Evolutionary conservation across 2,888 invertebrate species (phyloP).

Genomic region (Dione juno): DNA sequence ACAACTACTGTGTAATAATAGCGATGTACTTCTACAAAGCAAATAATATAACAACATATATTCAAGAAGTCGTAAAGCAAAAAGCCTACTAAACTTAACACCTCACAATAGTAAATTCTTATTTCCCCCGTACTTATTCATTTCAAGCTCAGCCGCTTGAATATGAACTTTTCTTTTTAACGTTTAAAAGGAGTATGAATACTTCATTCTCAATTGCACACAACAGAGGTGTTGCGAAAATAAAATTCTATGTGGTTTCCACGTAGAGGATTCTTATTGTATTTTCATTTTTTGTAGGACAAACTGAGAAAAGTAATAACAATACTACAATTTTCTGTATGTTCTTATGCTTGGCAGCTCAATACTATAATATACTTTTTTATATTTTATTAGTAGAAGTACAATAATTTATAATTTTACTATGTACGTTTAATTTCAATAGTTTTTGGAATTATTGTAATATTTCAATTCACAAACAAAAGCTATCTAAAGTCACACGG

Average conservation of each 20-base stretch:
- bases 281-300: background rate
- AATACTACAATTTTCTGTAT: background rate
- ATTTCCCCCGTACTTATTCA: constrained; percentile 33
- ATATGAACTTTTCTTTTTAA: constrained; percentile 29
- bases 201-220: constrained; percentile 32
- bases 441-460: no score
- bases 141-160: constrained; percentile 28
- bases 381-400: no score
- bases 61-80: background rate
- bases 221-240: constrained; percentile 16
- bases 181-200: constrained; percentile 26
- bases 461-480: no score
- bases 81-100: constrained; percentile 20
- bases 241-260: constrained; percentile 20
- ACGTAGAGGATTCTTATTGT: background rate
- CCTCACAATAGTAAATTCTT: constrained; percentile 27
- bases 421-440: no score
- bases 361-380: no score
- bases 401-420: no score
- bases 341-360: background rate
- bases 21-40: no score
- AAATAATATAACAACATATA: background rate
- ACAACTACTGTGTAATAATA: no score
- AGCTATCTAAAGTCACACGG: no score
- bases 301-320: background rate